Evolutionary conservation across 1,140 invertebrate species (phyloP).

Genomic region (Achroia grisella): DNA sequence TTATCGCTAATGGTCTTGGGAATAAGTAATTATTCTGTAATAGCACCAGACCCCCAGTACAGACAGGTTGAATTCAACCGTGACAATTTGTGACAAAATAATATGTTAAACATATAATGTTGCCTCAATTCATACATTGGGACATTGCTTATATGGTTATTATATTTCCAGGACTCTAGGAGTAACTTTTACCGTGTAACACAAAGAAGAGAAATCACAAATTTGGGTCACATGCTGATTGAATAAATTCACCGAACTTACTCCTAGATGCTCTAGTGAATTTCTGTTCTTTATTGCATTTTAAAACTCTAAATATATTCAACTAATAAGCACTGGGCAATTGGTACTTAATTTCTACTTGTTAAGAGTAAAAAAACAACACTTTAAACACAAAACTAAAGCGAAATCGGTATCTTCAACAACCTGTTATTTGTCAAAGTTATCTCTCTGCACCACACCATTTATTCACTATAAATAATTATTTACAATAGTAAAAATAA

Average conservation of each 20-base stretch:
- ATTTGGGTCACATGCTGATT: constrained; percentile 78
- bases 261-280: not conserved
- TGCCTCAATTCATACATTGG: not conserved
- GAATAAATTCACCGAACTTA: constrained; percentile 19
- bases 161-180: no score
- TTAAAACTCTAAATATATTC: constrained; percentile 1
- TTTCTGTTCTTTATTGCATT: constrained; percentile 6
- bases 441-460: constrained; percentile 50
- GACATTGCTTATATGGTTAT: no score
- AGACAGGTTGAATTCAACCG: constrained; percentile 51
- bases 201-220: constrained; percentile 71
- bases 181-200: constrained; percentile 25
- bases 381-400: constrained; percentile 45
- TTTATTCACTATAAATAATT: constrained; percentile 40
- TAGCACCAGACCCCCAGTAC: constrained; percentile 36
- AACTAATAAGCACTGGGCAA: constrained; percentile 9
- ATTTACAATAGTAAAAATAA: constrained; percentile 24
- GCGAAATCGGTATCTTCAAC: constrained; percentile 67
- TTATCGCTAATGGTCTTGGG: not conserved
- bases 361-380: constrained; percentile 33
- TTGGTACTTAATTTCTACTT: constrained; percentile 10
- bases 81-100: constrained; percentile 44
- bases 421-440: constrained; percentile 70
- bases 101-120: constrained; percentile 18
- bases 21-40: constrained; percentile 8